Conservation (phyloP, 92 coral and sea anemone genomes). For the Anthopleura xanthogrammica region DNA sequence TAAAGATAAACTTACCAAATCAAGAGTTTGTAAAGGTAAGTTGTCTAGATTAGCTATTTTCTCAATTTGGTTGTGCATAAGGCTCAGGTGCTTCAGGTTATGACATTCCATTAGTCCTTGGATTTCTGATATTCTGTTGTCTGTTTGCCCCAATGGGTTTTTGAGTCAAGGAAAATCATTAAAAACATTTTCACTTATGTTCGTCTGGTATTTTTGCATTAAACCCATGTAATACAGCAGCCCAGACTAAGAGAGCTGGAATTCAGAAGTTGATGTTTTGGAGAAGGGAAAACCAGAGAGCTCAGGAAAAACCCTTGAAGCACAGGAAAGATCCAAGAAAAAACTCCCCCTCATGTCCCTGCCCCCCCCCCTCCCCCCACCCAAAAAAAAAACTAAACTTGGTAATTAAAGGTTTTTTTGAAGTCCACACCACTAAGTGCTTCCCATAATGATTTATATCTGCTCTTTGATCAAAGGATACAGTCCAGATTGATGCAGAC, state of each 20-base stretch:
- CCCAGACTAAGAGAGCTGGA: too few species aligned
- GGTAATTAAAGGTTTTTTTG: too few species aligned
- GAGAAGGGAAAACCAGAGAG: background rate
- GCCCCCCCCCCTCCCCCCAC: too few species aligned
- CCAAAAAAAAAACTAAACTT: too few species aligned
- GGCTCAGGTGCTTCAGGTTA: slow-evolving; percentile 60
- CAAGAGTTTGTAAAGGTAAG: slow-evolving; percentile 63
- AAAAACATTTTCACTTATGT: too few species aligned
- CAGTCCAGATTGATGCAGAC: slow-evolving; percentile 69
- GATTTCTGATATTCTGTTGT: slow-evolving; percentile 77
- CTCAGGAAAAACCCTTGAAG: too few species aligned
- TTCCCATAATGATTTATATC: too few species aligned
- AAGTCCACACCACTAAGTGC: too few species aligned
- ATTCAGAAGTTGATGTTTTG: too few species aligned
- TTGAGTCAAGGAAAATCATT: slow-evolving; percentile 13
- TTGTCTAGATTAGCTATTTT: slow-evolving; percentile 70
- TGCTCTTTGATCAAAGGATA: slow-evolving; percentile 63
- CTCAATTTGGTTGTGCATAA: slow-evolving; percentile 76
- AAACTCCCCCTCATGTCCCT: background rate
- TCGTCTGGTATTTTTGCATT: too few species aligned
- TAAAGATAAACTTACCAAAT: slow-evolving; percentile 53
- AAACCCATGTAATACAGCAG: too few species aligned
- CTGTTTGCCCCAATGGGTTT: slow-evolving; percentile 21
- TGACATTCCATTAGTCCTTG: slow-evolving; percentile 78
- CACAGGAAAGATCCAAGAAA: background rate